Evolutionary conservation across 2,113 vertebrate genomes (phyloP).

Genomic region (Oreochromis tanganicae): DNA sequence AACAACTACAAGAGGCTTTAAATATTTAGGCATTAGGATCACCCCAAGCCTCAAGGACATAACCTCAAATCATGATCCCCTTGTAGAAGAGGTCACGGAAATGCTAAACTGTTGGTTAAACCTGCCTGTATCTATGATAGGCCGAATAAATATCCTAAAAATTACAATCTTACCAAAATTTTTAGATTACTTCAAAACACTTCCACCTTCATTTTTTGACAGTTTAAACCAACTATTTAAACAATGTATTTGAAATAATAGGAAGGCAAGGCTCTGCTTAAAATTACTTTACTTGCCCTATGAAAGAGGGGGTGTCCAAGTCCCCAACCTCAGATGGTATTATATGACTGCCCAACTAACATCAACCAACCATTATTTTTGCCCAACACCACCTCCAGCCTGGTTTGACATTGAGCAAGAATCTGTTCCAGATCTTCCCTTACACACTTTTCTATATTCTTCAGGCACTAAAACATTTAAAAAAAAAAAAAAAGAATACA

Average conservation of each 20-base stretch:
- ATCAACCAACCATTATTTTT: neutral
- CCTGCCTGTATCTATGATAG: no score
- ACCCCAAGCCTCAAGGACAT: neutral
- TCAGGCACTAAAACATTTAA: neutral
- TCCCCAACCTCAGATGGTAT: neutral
- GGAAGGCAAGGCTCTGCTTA: neutral
- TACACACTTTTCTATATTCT: neutral
- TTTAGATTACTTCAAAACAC: no score
- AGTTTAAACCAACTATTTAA: neutral
- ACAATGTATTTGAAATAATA: neutral
- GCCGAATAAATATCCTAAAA: no score
- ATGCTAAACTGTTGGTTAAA: neutral
- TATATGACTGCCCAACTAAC: neutral
- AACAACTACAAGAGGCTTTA: neutral
- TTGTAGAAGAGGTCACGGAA: neutral
- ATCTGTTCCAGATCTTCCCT: neutral
- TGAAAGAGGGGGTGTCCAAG: neutral
- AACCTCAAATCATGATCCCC: neutral
- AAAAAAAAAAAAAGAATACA: neutral
- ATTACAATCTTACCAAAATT: no score
- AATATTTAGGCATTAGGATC: accelerated
- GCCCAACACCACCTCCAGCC: neutral
- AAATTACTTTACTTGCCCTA: neutral
- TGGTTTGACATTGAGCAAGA: neutral
- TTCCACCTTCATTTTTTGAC: no score